These are phyloP conservation scores for Ylistrum balloti DNA, from an alignment of 1,140 invertebrate genomes.

Conservation along the genomic window DNA sequence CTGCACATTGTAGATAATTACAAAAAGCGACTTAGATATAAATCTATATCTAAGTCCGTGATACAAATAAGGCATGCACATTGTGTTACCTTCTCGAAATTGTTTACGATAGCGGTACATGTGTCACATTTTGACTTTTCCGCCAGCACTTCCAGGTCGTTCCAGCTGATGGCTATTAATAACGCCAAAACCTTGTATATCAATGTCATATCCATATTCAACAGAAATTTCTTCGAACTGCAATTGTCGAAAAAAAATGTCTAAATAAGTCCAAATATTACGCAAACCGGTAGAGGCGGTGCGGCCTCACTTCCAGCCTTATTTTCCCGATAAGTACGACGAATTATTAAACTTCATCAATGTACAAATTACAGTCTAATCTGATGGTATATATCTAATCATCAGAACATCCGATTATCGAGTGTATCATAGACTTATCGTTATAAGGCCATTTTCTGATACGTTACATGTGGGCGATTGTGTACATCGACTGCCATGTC, in stretches of 20 bases:
- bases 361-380: background rate
- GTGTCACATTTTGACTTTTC: background rate
- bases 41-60: too few relatives aligned
- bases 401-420: background rate
- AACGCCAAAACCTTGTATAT: background rate
- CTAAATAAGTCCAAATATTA: background rate
- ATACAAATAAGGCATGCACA: background rate
- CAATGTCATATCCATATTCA: background rate
- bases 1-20: too few relatives aligned
- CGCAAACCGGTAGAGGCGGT: background rate
- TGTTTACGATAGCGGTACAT: background rate
- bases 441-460: background rate
- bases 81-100: background rate
- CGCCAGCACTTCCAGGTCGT: background rate
- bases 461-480: slow-evolving; percentile 5
- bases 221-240: background rate
- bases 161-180: background rate
- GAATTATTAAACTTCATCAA: background rate
- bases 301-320: background rate
- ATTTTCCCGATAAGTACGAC: background rate
- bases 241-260: background rate
- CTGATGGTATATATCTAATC: background rate
- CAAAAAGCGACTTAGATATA: too few relatives aligned
- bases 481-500: slow-evolving; percentile 45
- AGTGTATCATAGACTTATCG: background rate